These are phyloP conservation scores for Melolontha melolontha DNA, from an alignment of 2,888 invertebrate genomes.

Conservation along the genomic window DNA sequence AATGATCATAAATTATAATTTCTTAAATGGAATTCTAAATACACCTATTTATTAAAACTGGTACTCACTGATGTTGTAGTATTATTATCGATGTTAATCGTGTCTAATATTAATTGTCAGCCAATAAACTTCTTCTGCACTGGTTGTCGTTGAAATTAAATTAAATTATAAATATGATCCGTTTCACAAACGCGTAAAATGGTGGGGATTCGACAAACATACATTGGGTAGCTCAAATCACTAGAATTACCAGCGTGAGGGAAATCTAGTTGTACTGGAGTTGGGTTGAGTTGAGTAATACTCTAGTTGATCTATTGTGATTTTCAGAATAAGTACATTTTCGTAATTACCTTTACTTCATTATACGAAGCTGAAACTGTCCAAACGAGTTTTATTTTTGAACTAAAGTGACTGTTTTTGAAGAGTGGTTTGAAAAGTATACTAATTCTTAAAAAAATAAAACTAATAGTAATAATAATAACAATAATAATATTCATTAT, in stretches of 20 bases:
- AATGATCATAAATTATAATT: background rate
- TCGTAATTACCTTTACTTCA: too few species aligned
- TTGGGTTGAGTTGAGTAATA: too few species aligned
- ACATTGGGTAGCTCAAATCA: too few species aligned
- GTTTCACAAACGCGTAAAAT: constrained; percentile 4
- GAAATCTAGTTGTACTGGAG: constrained; percentile 10
- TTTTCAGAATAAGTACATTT: too few species aligned
- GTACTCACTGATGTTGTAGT: constrained; percentile 11
- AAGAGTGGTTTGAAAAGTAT: too few species aligned
- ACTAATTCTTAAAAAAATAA: too few species aligned
- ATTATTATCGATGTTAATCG: background rate
- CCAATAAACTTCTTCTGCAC: constrained; percentile 29
- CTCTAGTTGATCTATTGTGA: too few species aligned
- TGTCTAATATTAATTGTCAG: background rate
- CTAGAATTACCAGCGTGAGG: constrained; percentile 13
- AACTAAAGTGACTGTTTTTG: too few species aligned
- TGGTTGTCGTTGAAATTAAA: constrained; percentile 20
- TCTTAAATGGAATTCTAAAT: background rate
- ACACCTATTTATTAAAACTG: background rate
- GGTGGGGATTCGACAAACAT: constrained; percentile 18
- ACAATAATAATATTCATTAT: too few species aligned
- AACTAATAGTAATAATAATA: too few species aligned
- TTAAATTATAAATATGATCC: constrained; percentile 24
- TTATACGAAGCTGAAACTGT: too few species aligned
- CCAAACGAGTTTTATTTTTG: too few species aligned